Evolutionary conservation across 2,797 vertebrate genomes (phyloP).

Genomic region (Sebastes wilsoni): DNA sequence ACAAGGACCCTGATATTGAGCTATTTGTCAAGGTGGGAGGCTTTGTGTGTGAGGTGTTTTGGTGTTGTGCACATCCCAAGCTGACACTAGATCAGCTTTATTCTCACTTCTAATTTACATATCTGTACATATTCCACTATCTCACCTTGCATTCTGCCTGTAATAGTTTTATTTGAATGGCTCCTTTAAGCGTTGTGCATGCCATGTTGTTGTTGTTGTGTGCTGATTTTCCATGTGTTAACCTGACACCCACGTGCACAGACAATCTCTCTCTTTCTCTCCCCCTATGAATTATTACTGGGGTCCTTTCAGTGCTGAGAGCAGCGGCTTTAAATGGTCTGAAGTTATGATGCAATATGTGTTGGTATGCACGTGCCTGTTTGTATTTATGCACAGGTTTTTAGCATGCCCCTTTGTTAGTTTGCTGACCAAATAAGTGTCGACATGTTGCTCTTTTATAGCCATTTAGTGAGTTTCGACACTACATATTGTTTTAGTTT

Average conservation of each 20-base stretch:
- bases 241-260: constrained; percentile 74
- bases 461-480: too few relatives aligned
- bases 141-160: neutral
- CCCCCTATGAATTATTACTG: constrained; percentile 70
- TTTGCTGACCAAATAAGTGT: neutral
- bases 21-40: constrained; percentile 93
- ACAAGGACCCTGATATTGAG: constrained; percentile 96
- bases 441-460: neutral
- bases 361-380: neutral
- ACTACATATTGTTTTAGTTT: neutral
- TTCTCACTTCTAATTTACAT: neutral
- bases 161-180: neutral
- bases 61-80: constrained; percentile 4
- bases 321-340: constrained; percentile 32
- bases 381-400: neutral
- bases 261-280: constrained; percentile 72
- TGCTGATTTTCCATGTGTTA: constrained; percentile 75
- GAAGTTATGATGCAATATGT: neutral
- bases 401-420: neutral
- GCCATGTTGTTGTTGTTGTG: constrained; percentile 71
- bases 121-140: neutral
- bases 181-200: constrained; percentile 49
- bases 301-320: constrained; percentile 39
- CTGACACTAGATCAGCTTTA: neutral
- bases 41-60: constrained; percentile 1